phyloP scores from a whole-genome alignment of 2,888 invertebrate genomes.

The Leucophora obtusa region DNA sequence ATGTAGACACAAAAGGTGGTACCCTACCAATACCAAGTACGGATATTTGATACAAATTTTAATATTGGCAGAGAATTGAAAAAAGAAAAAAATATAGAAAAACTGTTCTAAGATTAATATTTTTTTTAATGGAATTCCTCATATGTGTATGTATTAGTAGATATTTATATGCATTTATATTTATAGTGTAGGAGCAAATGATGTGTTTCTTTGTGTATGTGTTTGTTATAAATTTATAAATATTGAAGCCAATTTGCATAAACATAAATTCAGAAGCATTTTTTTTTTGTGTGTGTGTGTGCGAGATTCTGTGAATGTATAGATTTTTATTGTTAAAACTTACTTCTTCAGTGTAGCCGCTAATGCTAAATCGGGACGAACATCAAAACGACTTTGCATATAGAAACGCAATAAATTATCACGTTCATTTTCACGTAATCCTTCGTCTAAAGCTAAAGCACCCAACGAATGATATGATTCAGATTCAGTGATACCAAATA shows the following conservation, averaged over 20 bases:
- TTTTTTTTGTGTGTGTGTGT: slow-evolving; percentile 20
- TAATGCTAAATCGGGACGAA: slow-evolving; percentile 84
- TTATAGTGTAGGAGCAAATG: slow-evolving; percentile 29
- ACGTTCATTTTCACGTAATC: slow-evolving; percentile 86
- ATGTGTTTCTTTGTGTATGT: slow-evolving; percentile 6
- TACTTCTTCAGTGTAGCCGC: slow-evolving; percentile 84
- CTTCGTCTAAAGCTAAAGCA: slow-evolving; percentile 84
- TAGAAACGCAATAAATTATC: slow-evolving; percentile 88
- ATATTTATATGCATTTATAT: neutral
- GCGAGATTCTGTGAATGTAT: slow-evolving; percentile 17
- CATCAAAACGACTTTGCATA: slow-evolving; percentile 87
- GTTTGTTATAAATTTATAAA: slow-evolving; percentile 19
- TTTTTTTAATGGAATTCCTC: neutral
- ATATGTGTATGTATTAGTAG: neutral
- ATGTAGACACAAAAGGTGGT: no score
- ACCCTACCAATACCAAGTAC: no score
- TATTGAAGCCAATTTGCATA: slow-evolving; percentile 58
- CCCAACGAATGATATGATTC: slow-evolving; percentile 89
- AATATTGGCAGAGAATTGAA: no score
- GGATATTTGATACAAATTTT: no score
- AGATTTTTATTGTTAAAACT: slow-evolving; percentile 66
- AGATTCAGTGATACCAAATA: slow-evolving; percentile 91
- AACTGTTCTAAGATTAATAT: no score
- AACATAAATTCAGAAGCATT: slow-evolving; percentile 42
- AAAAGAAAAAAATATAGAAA: no score